Evolutionary conservation across 2,888 invertebrate genomes (phyloP), one percentile per base, ranked within the genome.

Genomic region (Drosophila antonietae): DNA sequence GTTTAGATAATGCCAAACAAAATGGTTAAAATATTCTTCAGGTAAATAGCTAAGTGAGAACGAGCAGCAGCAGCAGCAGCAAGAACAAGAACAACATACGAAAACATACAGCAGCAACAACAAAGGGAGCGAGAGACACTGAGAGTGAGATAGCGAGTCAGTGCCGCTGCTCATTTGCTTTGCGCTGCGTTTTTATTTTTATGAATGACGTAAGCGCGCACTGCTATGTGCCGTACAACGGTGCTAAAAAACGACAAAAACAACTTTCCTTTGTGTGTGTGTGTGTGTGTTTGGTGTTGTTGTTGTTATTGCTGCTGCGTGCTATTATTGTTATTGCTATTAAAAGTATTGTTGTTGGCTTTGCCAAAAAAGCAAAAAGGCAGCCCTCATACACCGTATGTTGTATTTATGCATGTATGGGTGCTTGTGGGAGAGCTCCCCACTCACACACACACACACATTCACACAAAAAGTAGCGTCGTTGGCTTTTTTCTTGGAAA

Each of bases 21-120:
- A 80, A 87, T 82, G 89, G 86, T 87, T 71, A 87, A 87, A 81
- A 81, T 87, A 81, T 87, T 87, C 79, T 84, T 87, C 87, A 87
- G 86, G 86, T 87, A 87, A 87, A 70, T 88, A 61, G 59, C 44
- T 47, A 68, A 62, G 43, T n/a, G 59, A 49, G 43, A 66, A 51
- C 49, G 56, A 64, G 49, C 53, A 61, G 46, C 35, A 37, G 37
- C 59, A 58, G 47, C 28, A 35, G 33, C 47, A 49, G 5, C 31
- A 51, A 65, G 33, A 67, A 51, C 47, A 68, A 65, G 58, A 73
- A 58, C 64, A 73, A 72, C 58, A 59, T 28, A 18, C 41, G 52
- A 68, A 59, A 62, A 65, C 61, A 66, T 69, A 73, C 52, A 52
- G 65, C 52, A 66, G 37, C 31, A 56, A 51, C 41, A 66, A 72